These are phyloP conservation scores for Yasuhikotakia modesta DNA, from an alignment of 2,797 vertebrate genomes.

Conservation along the genomic window DNA sequence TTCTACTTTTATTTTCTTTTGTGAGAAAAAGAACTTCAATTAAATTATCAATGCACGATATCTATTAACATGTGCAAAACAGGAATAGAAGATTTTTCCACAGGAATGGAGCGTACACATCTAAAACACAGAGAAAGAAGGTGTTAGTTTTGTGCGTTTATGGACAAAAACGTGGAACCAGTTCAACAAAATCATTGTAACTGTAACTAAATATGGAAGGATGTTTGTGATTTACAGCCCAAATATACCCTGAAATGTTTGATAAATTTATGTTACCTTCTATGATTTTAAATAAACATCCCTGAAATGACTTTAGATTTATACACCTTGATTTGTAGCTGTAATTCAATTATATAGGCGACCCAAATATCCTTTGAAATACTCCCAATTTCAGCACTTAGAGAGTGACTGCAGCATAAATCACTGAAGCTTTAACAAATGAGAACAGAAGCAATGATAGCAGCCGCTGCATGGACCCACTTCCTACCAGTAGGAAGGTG, in stretches of 20 bases:
- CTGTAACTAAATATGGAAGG: too few species aligned
- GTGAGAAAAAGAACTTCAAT: conserved; percentile 71
- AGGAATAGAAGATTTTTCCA: conserved; percentile 75
- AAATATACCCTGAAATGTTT: too few species aligned
- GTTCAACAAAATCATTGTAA: too few species aligned
- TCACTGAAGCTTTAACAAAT: conserved; percentile 11
- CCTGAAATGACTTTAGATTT: too few species aligned
- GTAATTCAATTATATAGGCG: background rate
- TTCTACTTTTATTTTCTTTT: conserved; percentile 68
- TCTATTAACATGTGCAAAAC: conserved; percentile 85
- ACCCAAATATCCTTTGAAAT: background rate
- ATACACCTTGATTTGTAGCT: background rate
- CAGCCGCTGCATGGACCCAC: conserved; percentile 13
- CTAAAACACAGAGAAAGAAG: conserved; percentile 59
- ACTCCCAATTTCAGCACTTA: background rate
- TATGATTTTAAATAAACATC: too few species aligned
- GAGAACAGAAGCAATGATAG: conserved; percentile 32
- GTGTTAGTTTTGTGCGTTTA: conserved; percentile 28
- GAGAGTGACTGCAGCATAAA: conserved; percentile 9
- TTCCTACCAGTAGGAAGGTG: conserved; percentile 29
- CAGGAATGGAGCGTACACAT: conserved; percentile 70
- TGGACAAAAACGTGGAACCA: too few species aligned
- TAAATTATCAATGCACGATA: conserved; percentile 81
- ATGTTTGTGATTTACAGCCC: too few species aligned
- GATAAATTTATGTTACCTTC: too few species aligned